Evolutionary conservation across 2,888 invertebrate genomes (phyloP).

Genomic region (Parasteatoda lunata): DNA sequence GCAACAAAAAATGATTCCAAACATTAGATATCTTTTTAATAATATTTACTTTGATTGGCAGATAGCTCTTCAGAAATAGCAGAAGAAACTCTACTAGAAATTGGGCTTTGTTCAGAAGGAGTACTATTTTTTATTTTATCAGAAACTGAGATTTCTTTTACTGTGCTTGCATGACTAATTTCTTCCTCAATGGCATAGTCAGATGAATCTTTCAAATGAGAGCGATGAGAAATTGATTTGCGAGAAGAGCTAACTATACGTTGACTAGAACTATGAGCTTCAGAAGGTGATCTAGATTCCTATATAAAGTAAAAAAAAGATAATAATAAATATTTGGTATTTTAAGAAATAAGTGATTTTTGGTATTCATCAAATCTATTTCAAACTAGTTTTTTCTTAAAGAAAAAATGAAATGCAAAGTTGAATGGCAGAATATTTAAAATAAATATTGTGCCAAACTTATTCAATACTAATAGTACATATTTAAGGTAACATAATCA

Average conservation of each 20-base stretch:
- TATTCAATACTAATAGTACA: no score
- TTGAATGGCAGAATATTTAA: no score
- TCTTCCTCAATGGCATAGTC: constrained; percentile 10
- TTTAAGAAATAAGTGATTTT: no score
- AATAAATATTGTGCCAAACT: no score
- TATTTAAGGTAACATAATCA: no score
- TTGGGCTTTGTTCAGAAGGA: constrained; percentile 1
- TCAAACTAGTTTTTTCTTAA: no score
- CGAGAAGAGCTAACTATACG: constrained; percentile 7
- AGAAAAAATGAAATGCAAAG: no score
- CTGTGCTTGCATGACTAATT: constrained; percentile 1
- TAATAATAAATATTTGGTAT: no score
- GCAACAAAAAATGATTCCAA: no score
- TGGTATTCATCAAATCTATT: no score
- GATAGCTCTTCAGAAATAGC: constrained; percentile 23
- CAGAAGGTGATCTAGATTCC: no score
- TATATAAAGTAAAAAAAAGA: no score
- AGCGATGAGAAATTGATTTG: constrained; percentile 13
- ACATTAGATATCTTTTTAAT: background rate
- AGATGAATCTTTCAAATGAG: constrained; percentile 8
- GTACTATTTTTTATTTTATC: background rate
- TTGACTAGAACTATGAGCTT: constrained; percentile 9
- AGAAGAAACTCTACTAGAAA: constrained; percentile 16
- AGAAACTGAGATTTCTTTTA: constrained; percentile 14
- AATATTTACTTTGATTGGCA: constrained; percentile 7